Conservation (phyloP, 1,140 invertebrate genomes). For the Lucilia cuprina region DNA sequence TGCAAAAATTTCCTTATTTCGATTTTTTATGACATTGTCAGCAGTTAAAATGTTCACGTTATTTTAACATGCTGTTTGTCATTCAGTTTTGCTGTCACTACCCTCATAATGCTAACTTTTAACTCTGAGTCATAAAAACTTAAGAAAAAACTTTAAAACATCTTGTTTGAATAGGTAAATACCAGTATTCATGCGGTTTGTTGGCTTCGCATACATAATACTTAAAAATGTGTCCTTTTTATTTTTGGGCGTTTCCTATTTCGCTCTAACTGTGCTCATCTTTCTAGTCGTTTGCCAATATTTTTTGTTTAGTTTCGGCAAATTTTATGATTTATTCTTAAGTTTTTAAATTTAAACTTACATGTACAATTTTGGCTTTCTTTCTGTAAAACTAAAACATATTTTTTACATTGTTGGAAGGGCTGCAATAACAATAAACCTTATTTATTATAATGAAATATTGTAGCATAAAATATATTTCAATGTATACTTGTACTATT, state of each 20-base stretch:
- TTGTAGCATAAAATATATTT: no score
- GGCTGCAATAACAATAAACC: no score
- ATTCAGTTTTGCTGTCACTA: not conserved
- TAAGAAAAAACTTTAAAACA: not conserved
- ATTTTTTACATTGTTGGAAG: no score
- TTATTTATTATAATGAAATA: no score
- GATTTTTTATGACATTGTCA: not conserved
- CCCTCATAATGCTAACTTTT: not conserved
- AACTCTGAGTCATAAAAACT: not conserved
- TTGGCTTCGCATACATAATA: not conserved
- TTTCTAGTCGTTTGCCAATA: not conserved
- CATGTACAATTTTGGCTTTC: no score
- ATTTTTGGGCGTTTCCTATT: not conserved
- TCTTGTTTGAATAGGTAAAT: not conserved
- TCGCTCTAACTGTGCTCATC: not conserved
- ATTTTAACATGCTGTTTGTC: not conserved
- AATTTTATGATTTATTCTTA: not conserved
- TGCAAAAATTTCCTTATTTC: not conserved
- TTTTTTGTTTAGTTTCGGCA: not conserved
- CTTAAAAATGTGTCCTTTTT: not conserved
- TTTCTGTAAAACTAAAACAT: no score
- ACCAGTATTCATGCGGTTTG: not conserved
- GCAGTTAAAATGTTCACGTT: slow-evolving; percentile 3
- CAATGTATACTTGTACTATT: no score
- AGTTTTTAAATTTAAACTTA: no score